A percentile compares a stretch with the other conserved stretches of the same genome.
Evolutionary conservation across 2,113 vertebrate species (phyloP).

Genomic region (Leptobrachium ailaonicum): DNA sequence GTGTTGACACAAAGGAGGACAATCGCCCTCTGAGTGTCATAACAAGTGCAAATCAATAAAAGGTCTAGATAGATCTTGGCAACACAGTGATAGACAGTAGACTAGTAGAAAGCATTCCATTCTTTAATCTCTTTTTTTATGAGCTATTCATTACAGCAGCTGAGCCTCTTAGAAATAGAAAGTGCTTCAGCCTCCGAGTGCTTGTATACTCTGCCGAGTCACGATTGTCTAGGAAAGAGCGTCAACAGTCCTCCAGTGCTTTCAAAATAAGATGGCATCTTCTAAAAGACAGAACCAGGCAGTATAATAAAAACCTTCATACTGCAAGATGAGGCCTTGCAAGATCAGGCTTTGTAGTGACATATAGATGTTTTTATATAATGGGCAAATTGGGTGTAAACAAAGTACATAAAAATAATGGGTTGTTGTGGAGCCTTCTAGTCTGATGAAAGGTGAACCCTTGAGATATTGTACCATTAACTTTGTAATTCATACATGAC

Average conservation of each 20-base stretch:
- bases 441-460: no score
- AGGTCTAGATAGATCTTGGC: neutral
- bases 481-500: no score
- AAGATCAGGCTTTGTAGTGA: no score
- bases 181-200: slow-evolving; percentile 24
- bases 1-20: neutral
- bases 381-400: no score
- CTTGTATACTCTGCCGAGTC: slow-evolving; percentile 41
- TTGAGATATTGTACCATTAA: no score
- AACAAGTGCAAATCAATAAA: neutral
- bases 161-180: slow-evolving; percentile 44
- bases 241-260: slow-evolving; percentile 44
- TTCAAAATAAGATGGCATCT: slow-evolving; percentile 59
- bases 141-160: slow-evolving; percentile 25
- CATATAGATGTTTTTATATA: no score
- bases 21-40: neutral
- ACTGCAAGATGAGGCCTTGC: no score
- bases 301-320: slow-evolving; percentile 52
- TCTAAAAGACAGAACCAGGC: slow-evolving; percentile 53
- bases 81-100: neutral
- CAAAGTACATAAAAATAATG: no score
- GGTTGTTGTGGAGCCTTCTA: no score
- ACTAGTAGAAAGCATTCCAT: slow-evolving; percentile 11
- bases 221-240: slow-evolving; percentile 54
- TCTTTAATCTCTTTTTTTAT: slow-evolving; percentile 41